Evolutionary conservation across 2,888 invertebrate genomes (phyloP).

Genomic region (Eumerus sabulonum): DNA sequence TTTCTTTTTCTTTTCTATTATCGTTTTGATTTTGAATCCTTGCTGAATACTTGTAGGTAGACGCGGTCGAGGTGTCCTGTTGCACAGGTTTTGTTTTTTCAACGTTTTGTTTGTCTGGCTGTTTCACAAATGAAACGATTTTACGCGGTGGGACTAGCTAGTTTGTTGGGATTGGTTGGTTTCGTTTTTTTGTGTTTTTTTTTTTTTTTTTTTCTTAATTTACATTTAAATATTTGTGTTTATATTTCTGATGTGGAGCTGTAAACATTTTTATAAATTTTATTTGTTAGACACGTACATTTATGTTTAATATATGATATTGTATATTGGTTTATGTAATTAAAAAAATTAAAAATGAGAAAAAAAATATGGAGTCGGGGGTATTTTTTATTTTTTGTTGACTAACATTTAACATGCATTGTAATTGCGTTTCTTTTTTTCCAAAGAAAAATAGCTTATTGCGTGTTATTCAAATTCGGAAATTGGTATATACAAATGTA

Average conservation of each 20-base stretch:
- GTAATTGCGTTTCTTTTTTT: slow-evolving; percentile 14
- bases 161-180: slow-evolving; percentile 9
- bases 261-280: slow-evolving; percentile 55
- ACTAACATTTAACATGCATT: slow-evolving; percentile 51
- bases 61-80: too few species aligned
- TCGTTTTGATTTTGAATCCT: slow-evolving; percentile 6
- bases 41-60: slow-evolving; percentile 10
- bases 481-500: slow-evolving; percentile 38
- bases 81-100: too few species aligned
- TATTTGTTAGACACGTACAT: slow-evolving; percentile 28
- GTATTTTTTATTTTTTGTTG: slow-evolving; percentile 23
- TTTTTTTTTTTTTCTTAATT: slow-evolving; percentile 5
- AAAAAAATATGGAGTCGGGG: slow-evolving; percentile 22
- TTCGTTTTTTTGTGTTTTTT: too few species aligned
- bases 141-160: slow-evolving; percentile 24
- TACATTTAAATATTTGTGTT: slow-evolving; percentile 30
- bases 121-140: slow-evolving; percentile 6
- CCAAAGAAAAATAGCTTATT: not conserved
- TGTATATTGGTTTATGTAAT: not conserved
- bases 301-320: slow-evolving; percentile 15
- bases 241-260: slow-evolving; percentile 39
- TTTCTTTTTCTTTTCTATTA: slow-evolving; percentile 1
- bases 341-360: slow-evolving; percentile 7
- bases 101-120: not conserved
- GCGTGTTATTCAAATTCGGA: not conserved